Evolutionary conservation across 2,888 invertebrate species (phyloP).

Genomic region (Odontocolon sp.): DNA sequence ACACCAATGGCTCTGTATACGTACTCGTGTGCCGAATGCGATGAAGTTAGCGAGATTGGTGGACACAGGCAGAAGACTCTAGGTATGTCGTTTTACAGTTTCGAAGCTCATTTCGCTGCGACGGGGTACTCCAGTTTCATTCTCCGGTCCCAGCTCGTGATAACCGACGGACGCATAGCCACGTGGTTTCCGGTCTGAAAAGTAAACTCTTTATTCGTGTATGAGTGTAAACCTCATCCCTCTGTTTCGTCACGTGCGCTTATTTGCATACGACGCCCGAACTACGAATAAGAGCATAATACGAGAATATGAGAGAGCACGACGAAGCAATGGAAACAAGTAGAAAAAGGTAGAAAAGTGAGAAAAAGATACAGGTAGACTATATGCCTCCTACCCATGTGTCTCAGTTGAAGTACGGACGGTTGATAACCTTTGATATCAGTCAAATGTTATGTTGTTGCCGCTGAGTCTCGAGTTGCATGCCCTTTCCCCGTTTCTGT

Average conservation of each 20-base stretch:
- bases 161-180: constrained; percentile 17
- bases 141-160: constrained; percentile 10
- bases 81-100: not conserved
- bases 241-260: constrained; percentile 26
- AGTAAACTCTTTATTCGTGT: constrained; percentile 26
- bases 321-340: not conserved
- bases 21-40: not conserved
- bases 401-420: not conserved
- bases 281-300: constrained; percentile 39
- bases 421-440: not conserved
- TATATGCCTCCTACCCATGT: not conserved
- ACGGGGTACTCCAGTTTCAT: constrained; percentile 18
- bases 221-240: not conserved
- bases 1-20: not conserved
- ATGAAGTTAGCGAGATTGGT: not conserved
- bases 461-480: not conserved
- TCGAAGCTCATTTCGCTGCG: constrained; percentile 19
- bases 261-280: constrained; percentile 41
- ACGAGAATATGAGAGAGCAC: constrained; percentile 2
- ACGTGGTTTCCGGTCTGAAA: constrained; percentile 40
- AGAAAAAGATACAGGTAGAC: not conserved
- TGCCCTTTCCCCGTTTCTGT: no score
- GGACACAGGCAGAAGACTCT: not conserved
- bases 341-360: not conserved
- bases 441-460: not conserved